Evolutionary conservation across 2,888 invertebrate genomes (phyloP), one percentile per base, ranked within the genome.

Genomic region (Drosophila helvetica): DNA sequence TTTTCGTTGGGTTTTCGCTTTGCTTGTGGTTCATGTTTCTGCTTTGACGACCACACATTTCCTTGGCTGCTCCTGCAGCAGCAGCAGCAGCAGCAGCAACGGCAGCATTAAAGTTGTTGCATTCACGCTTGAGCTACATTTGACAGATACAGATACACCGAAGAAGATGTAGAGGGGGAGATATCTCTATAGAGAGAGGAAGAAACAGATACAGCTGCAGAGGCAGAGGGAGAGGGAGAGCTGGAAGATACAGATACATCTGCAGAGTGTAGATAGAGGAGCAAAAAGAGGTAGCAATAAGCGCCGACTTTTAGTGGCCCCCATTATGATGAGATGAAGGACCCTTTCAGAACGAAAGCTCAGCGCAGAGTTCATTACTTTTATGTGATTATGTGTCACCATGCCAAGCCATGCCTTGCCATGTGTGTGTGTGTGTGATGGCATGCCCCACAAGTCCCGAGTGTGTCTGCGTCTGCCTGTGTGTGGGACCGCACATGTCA

Each of bases 351-450:
- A 25, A 19, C 55, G 50, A 48, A 64, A 58, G 57, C 55, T 48
- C 22, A 57, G 64, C 74, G 61, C 33, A 50, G 74, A 88, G 84
- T 84, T 84, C 86, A 84, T 84, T 84, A 88, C 84, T 83, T 84
- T 84, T 80, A 86, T 84, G 88, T 74, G 78, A 86, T 83, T 86
- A 83, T 82, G 80, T 88, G 80, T 78, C 80, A 73, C 38, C 38
- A 38, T 38, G 38, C 38, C 38, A 38, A 3, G 30, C 33, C 33
- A 30, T 76, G 66, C 67, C 64, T n/a, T n/a, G 30, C 59, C 30
- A 3, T 30, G 30, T 17, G 69, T 70, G 61, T 61, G 56, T 33
- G 22, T 53, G 47, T 30, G 30, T 30, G 30, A 22, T 30, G 30
- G 30, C 30, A 10, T 30, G 33, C 33, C 33, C 5, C 33, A 33